Evolutionary conservation across 2,888 invertebrate genomes (phyloP), one percentile per base, ranked within the genome.

Genomic region (Sussaba pulchella): DNA sequence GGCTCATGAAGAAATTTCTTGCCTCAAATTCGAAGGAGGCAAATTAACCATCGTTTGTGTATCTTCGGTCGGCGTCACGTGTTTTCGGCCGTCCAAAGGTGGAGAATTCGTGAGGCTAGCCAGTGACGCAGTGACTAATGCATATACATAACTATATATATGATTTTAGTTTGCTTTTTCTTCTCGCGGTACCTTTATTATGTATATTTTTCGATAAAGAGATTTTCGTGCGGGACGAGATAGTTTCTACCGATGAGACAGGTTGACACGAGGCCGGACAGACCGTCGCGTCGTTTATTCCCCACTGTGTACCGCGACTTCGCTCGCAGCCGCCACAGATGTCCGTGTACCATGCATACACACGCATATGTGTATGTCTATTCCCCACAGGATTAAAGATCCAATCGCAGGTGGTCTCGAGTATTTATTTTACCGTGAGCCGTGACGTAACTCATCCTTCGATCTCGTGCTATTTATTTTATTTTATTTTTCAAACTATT

Each of bases 151-250:
- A n/a, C 21, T 36, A 39, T 69, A 17, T 26, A 24, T 21, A 47
- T 61, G 21, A 41, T 14, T 17, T 26, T 41, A 17, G 61, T n/a
- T 39, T 14, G 50, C n/a, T 19, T 47, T 26, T 54, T 52, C 52
- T 31, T n/a, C 54, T 47, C 67, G 45, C 66, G 66, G 61, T 24
- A 66, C 67, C 76, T 80, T 80, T 76, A 80, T 80, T 61, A 71
- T 80, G 74, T 70, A 75, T 71, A 79, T 79, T 80, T 76, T 45
- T 80, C 80, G 75, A 80, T 80, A 76, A 80, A 80, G 80, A 80
- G 76, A 80, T 80, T 80, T 76, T 76, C n/a, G 80, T 76, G 39
- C 21, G 43, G 41, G 17, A 59, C 67, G 52, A 41, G 47, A 47
- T 54, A 54, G 72, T 76, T 67, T 72, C 66, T 75, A 67, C 76